Evolutionary conservation across 2,113 vertebrate species (phyloP), one percentile per base, ranked within the genome.

Genomic region (Clarias gariepinus): DNA sequence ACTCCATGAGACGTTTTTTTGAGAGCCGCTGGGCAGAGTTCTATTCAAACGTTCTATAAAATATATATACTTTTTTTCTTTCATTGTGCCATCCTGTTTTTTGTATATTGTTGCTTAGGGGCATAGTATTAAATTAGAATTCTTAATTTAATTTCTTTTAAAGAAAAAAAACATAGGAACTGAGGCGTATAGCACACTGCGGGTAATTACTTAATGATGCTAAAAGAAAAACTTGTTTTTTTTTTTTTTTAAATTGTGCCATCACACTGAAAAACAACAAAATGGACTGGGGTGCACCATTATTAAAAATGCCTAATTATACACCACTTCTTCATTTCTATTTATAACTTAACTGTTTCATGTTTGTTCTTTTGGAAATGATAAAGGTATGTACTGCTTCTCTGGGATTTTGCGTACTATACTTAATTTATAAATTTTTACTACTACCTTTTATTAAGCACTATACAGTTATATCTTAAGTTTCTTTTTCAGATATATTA

Each of bases 1-100:
- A 96, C 89, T 90, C 94, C 90, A 97, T 98, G 97, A 96, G 96
- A 74, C 93, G 92, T 30, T 99, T 99, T 93, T 99, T 98, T 85
- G 95, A 98, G 94, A 97, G 94, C 95, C 97, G 97, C 87, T 99
- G 97, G 97, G 95, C 96, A 69, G 97, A 98, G 92, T 97, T 99
- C 93, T 97, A 96, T 94, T 96, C 97, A 91, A 95, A n/a, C 84
- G 64, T 88, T 87, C 90, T 92, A 91, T 94, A 89, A 92, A 94
- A 92, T 94, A 91, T 95, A 92, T 94, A 94, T 94, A 95, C 92
- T 92, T 91, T 92, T 93, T 90, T 92, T 92, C 64, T 92, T 89
- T 93, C 89, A 86, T 89, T 88, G 81, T 84, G 81, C 3, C 89
- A 90, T 55, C n/a, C 3, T 21, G 18, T 76, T 82, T 60, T 64